Percentiles rank a stretch among this genome's conserved stretches.
These are phyloP conservation scores for Hyles lineata DNA, from an alignment of 2,888 invertebrate genomes.

Conservation along the genomic window DNA sequence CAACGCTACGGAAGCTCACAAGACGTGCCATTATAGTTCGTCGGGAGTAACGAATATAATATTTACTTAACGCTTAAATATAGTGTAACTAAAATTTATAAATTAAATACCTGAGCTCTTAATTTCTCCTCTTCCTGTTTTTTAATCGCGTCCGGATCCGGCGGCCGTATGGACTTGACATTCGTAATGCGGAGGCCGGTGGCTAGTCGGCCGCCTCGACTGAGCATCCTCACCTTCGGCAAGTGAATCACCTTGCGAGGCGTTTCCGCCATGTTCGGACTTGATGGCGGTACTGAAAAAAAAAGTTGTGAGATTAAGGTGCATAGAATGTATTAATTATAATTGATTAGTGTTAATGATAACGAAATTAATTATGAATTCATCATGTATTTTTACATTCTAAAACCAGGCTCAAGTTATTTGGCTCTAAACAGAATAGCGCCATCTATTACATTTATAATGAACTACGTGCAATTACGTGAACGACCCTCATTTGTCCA, in stretches of 20 bases:
- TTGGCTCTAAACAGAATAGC: too few species aligned
- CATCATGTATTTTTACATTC: too few species aligned
- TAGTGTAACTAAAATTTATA: neutral
- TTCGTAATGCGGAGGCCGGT: slow-evolving; percentile 72
- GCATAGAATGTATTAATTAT: neutral
- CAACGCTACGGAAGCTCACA: too few species aligned
- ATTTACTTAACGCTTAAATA: neutral
- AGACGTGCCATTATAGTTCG: too few species aligned
- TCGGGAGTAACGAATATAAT: too few species aligned
- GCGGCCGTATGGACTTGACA: slow-evolving; percentile 70
- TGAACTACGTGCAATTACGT: too few species aligned
- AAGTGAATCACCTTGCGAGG: slow-evolving; percentile 68
- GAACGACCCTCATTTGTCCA: too few species aligned
- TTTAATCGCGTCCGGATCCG: slow-evolving; percentile 63
- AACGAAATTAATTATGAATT: too few species aligned
- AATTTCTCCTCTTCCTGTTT: slow-evolving; percentile 71
- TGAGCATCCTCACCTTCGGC: slow-evolving; percentile 72
- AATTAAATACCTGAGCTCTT: slow-evolving; percentile 64
- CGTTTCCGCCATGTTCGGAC: slow-evolving; percentile 56
- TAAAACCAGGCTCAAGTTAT: too few species aligned
- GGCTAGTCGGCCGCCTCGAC: slow-evolving; percentile 54
- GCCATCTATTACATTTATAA: too few species aligned
- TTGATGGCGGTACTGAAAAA: slow-evolving; percentile 60
- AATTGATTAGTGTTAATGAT: too few species aligned
- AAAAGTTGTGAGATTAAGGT: slow-evolving; percentile 4